Evolutionary conservation across 1,140 invertebrate genomes (phyloP).

Genomic region (Radopholus similis): DNA sequence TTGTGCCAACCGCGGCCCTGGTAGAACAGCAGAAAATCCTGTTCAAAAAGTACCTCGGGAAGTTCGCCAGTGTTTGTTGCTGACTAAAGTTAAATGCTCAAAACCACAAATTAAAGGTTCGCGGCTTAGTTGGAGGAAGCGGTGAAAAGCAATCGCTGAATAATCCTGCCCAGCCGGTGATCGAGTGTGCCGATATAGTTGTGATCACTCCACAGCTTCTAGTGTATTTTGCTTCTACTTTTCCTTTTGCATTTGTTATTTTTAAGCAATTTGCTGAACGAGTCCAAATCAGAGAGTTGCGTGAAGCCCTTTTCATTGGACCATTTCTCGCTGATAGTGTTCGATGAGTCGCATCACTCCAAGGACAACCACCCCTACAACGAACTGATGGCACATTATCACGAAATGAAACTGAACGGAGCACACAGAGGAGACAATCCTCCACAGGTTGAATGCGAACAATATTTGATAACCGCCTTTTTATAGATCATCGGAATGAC

Average conservation of each 20-base stretch:
- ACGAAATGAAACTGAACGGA: not conserved
- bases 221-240: conserved; percentile 8
- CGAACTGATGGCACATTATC: conserved; percentile 12
- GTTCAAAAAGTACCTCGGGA: conserved; percentile 1
- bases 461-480: not conserved
- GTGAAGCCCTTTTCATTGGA: not conserved
- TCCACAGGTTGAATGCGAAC: conserved; percentile 10
- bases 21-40: conserved; percentile 30
- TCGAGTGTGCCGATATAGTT: conserved; percentile 17
- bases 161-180: not conserved
- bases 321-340: conserved; percentile 29
- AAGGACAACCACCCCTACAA: conserved; percentile 30
- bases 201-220: conserved; percentile 33
- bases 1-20: conserved; percentile 16
- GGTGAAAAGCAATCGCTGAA: not conserved
- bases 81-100: not conserved
- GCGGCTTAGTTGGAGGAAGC: not conserved
- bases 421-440: not conserved
- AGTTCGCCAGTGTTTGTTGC: not conserved
- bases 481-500: conserved; percentile 31
- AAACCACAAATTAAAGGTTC: not conserved
- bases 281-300: not conserved
- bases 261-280: not conserved
- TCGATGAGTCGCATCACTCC: conserved; percentile 37
- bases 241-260: not conserved